These are phyloP conservation scores for Noctua pronuba DNA, from an alignment of 2,888 invertebrate species.

Conservation along the genomic window DNA sequence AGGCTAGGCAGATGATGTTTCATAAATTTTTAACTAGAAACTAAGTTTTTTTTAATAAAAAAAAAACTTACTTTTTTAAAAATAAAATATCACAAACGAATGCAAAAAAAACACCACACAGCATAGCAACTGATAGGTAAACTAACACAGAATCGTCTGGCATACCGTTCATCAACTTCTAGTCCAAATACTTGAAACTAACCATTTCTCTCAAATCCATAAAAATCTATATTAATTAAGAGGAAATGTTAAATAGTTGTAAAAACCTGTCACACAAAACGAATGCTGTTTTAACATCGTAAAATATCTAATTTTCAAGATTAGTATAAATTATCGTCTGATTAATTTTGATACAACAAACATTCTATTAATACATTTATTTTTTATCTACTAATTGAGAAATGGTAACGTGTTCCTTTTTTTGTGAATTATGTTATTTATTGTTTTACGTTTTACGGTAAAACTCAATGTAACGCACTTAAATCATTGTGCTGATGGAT, in stretches of 20 bases:
- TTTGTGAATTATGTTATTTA: constrained; percentile 5
- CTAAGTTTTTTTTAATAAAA: too few species aligned
- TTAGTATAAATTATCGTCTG: constrained; percentile 34
- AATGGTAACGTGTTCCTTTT: constrained; percentile 10
- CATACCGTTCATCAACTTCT: constrained; percentile 8
- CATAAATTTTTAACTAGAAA: neutral
- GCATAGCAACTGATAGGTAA: neutral
- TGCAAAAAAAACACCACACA: neutral
- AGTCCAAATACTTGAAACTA: constrained; percentile 10
- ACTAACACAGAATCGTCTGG: neutral
- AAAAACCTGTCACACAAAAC: constrained; percentile 49
- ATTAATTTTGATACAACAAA: constrained; percentile 33
- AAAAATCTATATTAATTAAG: constrained; percentile 11
- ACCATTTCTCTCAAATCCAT: constrained; percentile 1
- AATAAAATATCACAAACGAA: neutral
- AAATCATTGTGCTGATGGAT: too few species aligned
- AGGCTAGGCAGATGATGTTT: too few species aligned
- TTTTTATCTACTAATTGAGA: constrained; percentile 16
- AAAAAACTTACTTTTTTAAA: too few species aligned
- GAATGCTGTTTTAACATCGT: constrained; percentile 37
- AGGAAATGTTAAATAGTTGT: constrained; percentile 34
- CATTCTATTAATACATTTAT: constrained; percentile 18
- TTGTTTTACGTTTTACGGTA: neutral
- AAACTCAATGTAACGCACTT: too few species aligned
- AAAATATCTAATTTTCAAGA: constrained; percentile 34